Percentiles rank a stretch among this genome's conserved stretches.
These are phyloP conservation scores for Caenorhabditis panamensis DNA, from an alignment of 2,888 invertebrate species.

Conservation along the genomic window DNA sequence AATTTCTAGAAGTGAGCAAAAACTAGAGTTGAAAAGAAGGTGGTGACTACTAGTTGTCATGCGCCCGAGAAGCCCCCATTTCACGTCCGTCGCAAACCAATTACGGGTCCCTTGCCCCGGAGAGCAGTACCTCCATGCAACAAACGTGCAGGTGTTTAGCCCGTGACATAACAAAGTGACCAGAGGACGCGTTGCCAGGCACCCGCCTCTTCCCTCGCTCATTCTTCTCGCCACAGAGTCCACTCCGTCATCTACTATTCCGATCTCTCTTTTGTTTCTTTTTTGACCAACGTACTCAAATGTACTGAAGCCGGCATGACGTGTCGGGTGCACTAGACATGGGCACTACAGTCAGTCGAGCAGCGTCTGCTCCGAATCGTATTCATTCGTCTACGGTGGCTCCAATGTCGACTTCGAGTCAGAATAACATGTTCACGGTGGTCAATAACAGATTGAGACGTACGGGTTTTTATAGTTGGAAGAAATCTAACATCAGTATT, in stretches of 20 bases:
- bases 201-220: constrained; percentile 16
- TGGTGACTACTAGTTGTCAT: constrained; percentile 1
- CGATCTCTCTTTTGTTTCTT: constrained; percentile 35
- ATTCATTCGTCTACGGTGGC: constrained; percentile 34
- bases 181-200: constrained; percentile 53
- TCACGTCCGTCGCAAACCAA: constrained; percentile 25
- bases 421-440: constrained; percentile 45
- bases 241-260: constrained; percentile 27
- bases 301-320: constrained; percentile 41
- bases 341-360: constrained; percentile 56
- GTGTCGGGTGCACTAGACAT: constrained; percentile 27
- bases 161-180: constrained; percentile 49
- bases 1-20: constrained; percentile 1
- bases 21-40: not conserved
- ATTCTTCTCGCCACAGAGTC: constrained; percentile 31
- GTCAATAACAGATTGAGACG: constrained; percentile 48
- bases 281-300: constrained; percentile 39
- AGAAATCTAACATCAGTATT: not conserved
- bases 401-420: constrained; percentile 30
- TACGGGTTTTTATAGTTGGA: constrained; percentile 26
- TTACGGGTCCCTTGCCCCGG: constrained; percentile 34
- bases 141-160: constrained; percentile 31
- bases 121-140: constrained; percentile 50
- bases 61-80: constrained; percentile 7
- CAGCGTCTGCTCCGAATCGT: constrained; percentile 54